phyloP scores from a whole-genome alignment of 1,140 invertebrate genomes.

The Cydia strobilella region DNA sequence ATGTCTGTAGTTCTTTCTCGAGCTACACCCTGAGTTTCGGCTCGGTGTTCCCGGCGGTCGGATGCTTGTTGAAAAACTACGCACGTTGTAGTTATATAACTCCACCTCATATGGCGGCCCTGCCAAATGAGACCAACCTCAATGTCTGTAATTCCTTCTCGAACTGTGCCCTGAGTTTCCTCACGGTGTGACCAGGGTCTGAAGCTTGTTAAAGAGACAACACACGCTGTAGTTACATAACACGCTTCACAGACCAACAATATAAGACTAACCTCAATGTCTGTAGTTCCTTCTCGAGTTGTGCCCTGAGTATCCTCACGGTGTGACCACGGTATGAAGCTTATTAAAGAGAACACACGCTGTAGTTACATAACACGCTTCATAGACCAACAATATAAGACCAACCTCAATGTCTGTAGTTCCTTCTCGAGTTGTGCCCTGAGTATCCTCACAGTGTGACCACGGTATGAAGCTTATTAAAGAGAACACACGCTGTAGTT shows the following conservation, averaged over 20 bases:
- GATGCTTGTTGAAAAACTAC: slow-evolving; percentile 89
- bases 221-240: no score
- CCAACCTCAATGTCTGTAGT: slow-evolving; percentile 80
- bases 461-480: slow-evolving; percentile 90
- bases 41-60: slow-evolving; percentile 92
- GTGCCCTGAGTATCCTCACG: slow-evolving; percentile 88
- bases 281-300: slow-evolving; percentile 90
- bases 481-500: slow-evolving; percentile 91
- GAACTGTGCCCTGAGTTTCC: slow-evolving; percentile 88
- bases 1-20: slow-evolving; percentile 88
- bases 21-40: slow-evolving; percentile 88
- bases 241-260: no score
- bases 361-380: slow-evolving; percentile 92
- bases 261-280: no score
- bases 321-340: slow-evolving; percentile 91
- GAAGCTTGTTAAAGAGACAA: slow-evolving; percentile 90
- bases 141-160: slow-evolving; percentile 89
- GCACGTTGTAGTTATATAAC: slow-evolving; percentile 91
- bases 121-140: slow-evolving; percentile 77
- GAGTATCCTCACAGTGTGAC: slow-evolving; percentile 90
- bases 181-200: slow-evolving; percentile 91
- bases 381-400: no score
- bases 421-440: slow-evolving; percentile 90
- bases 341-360: slow-evolving; percentile 90
- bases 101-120: slow-evolving; percentile 90